Percentiles rank a stretch among this genome's conserved stretches.
Conservation (phyloP, 2,888 invertebrate species). For the Zele albiditarsus region DNA sequence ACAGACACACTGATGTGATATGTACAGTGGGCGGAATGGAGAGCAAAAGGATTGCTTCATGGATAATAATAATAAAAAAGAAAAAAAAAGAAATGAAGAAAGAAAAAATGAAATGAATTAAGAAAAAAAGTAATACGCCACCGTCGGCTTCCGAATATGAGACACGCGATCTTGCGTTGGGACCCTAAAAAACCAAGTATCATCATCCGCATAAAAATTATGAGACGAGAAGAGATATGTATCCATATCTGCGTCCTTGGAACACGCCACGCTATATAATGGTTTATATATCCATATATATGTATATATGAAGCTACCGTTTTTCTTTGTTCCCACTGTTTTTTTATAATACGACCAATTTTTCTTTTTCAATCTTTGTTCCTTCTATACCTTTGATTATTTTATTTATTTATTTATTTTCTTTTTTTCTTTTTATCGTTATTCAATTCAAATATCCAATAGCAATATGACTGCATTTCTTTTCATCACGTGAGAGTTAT, state of each 20-base stretch:
- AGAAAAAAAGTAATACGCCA: conserved; percentile 57
- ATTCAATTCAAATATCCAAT: background rate
- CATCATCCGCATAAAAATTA: conserved; percentile 33
- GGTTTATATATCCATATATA: background rate
- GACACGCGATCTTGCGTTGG: conserved; percentile 69
- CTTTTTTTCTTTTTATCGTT: background rate
- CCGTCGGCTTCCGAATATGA: conserved; percentile 46
- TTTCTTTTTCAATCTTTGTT: conserved; percentile 9
- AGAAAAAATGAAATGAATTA: background rate
- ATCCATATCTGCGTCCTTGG: conserved; percentile 30
- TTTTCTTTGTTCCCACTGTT: conserved; percentile 16
- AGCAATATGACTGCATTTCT: background rate
- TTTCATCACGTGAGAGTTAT: background rate
- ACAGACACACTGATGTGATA: background rate
- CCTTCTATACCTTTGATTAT: background rate
- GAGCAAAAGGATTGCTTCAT: background rate
- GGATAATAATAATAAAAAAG: conserved; percentile 1
- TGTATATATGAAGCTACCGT: conserved; percentile 27
- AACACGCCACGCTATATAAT: conserved; percentile 24
- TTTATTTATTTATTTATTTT: conserved; percentile 9
- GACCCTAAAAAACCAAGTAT: conserved; percentile 65
- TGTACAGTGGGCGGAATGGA: conserved; percentile 37
- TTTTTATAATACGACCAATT: background rate
- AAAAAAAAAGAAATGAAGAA: background rate
- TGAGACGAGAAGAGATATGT: conserved; percentile 17